Evolutionary conservation across 2,113 vertebrate species (phyloP), one percentile per base, ranked within the genome.

Genomic region (Ceyx margarethae): DNA sequence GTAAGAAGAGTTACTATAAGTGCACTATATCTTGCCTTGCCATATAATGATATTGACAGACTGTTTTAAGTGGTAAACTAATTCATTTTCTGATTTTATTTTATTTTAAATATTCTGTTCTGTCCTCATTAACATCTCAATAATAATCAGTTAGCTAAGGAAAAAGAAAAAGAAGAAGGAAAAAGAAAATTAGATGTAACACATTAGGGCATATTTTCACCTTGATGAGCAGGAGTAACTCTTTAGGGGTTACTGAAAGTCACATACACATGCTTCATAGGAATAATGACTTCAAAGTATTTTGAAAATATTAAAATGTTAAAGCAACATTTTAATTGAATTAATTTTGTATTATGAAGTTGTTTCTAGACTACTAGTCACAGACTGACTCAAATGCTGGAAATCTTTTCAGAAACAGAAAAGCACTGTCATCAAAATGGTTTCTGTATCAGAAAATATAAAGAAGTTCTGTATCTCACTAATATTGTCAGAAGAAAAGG

Each of bases 141-240:
- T 96, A 91, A n/a, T 89, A 85, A 77, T 64, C 84, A 89, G 71
- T 81, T 93, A 91, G n/a, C n/a, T 82, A 77, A 87, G 37, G 68
- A 89, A 91, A 94, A 93, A 81, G 81, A 93, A 92, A 95, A n/a
- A n/a, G n/a, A n/a, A n/a, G 92, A 92, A 82, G 56, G 78, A 69
- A 84, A 82, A 87, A 67, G 74, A 87, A 96, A 96, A 96, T 96
- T 74, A 94, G 81, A 77, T 94, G 87, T 81, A 93, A 61, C 26
- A 60, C 48, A 87, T 87, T 23, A 89, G 43, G 62, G 64, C 40
- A 64, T 82, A 85, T 82, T 94, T 92, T 93, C 81, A 96, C 92
- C 89, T 96, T 94, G 96, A 91, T 94, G 78, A 94, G 46, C 62
- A 89, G 77, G 78, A 80, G 15, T 51, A 94, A 94, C 75, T 96